A percentile compares a stretch with the other conserved stretches of the same genome.
These are phyloP conservation scores for Sphyrna mokarran DNA, from an alignment of 2,113 vertebrate genomes.

Conservation along the genomic window DNA sequence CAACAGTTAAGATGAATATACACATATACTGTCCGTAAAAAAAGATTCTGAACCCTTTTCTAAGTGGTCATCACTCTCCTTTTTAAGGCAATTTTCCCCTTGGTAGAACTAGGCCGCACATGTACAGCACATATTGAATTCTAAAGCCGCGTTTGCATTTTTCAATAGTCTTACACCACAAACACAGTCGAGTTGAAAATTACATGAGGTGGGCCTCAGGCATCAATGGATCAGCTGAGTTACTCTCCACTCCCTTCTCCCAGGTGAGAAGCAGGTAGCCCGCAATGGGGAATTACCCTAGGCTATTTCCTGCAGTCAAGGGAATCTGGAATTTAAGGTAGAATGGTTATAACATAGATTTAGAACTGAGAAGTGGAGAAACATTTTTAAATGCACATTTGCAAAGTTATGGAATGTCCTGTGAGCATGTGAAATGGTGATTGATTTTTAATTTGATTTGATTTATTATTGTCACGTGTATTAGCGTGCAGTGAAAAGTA, in stretches of 20 bases:
- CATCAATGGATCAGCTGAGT: not conserved
- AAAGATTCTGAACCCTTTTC: not conserved
- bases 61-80: no score
- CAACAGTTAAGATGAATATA: no score
- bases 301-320: not conserved
- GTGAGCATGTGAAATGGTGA: no score
- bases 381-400: no score
- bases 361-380: no score
- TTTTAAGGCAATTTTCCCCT: not conserved
- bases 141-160: not conserved
- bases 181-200: not conserved
- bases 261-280: not conserved
- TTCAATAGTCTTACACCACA: not conserved
- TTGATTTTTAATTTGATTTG: no score
- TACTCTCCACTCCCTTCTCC: not conserved
- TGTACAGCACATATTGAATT: not conserved
- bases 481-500: no score
- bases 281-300: not conserved
- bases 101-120: not conserved
- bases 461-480: no score
- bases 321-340: not conserved
- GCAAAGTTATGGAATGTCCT: no score
- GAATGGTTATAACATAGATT: no score
- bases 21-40: no score
- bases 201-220: not conserved